Evolutionary conservation across 2,888 invertebrate genomes (phyloP).

Genomic region (Geotrupes spiniger): DNA sequence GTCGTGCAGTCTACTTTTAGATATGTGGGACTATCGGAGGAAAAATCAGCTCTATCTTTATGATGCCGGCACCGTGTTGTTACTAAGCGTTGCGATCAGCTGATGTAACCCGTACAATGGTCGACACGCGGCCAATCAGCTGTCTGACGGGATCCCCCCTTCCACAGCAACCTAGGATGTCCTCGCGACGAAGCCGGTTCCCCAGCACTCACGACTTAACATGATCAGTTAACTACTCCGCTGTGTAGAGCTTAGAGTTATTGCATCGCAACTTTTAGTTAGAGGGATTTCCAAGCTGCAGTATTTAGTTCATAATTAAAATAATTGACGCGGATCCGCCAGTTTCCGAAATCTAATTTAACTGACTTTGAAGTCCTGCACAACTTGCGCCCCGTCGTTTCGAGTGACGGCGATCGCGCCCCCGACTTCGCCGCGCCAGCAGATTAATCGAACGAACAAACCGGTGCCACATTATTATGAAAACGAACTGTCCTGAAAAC

Average conservation of each 20-base stretch:
- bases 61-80: constrained; percentile 24
- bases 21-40: constrained; percentile 1
- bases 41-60: constrained; percentile 2
- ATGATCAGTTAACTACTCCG: constrained; percentile 23
- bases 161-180: constrained; percentile 23
- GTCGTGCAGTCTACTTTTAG: constrained; percentile 7
- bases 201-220: constrained; percentile 22
- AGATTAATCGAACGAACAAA: constrained; percentile 1
- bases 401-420: constrained; percentile 1
- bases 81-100: constrained; percentile 37
- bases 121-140: constrained; percentile 37
- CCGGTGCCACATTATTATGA: constrained; percentile 15
- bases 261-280: constrained; percentile 9
- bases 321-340: too few species aligned
- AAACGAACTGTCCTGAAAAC: constrained; percentile 17
- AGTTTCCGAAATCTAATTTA: too few species aligned
- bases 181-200: constrained; percentile 30
- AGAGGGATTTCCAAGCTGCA: background rate
- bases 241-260: constrained; percentile 27
- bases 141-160: constrained; percentile 24
- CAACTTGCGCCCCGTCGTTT: background rate
- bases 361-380: too few species aligned
- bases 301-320: background rate
- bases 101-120: constrained; percentile 37
- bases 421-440: background rate